Percentiles rank a stretch among this genome's conserved stretches.
Evolutionary conservation across 2,113 vertebrate species (phyloP).

Genomic region (Scomber colias): DNA sequence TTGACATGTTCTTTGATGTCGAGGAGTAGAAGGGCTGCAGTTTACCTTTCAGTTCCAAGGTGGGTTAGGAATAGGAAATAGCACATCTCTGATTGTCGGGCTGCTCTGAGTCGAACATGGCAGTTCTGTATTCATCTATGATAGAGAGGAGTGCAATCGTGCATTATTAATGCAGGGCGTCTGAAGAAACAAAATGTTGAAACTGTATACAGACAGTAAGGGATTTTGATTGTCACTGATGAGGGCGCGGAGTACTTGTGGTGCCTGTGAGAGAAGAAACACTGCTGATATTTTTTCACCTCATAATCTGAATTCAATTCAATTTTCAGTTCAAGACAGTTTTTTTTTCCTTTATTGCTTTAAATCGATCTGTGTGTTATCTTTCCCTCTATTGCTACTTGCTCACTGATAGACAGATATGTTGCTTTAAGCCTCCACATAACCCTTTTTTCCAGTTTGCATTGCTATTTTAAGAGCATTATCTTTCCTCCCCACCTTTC

Average conservation of each 20-base stretch:
- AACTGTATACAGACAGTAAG: conserved; percentile 21
- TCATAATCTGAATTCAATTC: not conserved
- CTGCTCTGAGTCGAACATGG: conserved; percentile 14
- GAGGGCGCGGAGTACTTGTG: not conserved
- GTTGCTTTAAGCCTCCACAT: not conserved
- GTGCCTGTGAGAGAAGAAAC: conserved; percentile 2
- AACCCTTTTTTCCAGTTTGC: not conserved
- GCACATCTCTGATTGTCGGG: conserved; percentile 38
- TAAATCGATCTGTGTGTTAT: not conserved
- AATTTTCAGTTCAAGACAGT: not conserved
- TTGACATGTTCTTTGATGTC: conserved; percentile 33
- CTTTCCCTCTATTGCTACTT: not conserved
- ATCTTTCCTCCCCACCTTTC: conserved; percentile 6
- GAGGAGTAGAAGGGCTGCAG: conserved; percentile 1
- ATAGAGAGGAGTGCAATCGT: conserved; percentile 42
- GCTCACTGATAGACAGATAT: not conserved
- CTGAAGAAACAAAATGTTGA: conserved; percentile 42
- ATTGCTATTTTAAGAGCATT: not conserved
- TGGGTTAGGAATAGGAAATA: conserved; percentile 39
- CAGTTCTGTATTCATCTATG: conserved; percentile 34
- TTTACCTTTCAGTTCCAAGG: conserved; percentile 28
- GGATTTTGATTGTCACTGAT: conserved; percentile 26
- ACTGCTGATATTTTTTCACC: not conserved
- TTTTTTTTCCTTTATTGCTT: not conserved
- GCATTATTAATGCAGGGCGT: conserved; percentile 61